Percentiles rank a stretch among this genome's conserved stretches.
phyloP scores from a whole-genome alignment of 2,888 invertebrate genomes.

The Plagodis dolabraria region DNA sequence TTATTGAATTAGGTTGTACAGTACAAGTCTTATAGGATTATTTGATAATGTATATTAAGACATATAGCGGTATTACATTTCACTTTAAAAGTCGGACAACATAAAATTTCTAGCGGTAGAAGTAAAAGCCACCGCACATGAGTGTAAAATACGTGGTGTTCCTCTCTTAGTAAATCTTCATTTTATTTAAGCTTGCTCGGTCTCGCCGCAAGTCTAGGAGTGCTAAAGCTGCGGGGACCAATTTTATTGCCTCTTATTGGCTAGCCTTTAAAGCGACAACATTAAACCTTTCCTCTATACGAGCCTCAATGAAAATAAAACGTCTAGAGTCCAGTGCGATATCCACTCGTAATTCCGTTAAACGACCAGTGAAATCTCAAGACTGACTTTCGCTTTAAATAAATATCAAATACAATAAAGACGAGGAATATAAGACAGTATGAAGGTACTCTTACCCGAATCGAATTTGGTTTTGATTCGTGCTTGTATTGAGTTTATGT shows the following conservation, averaged over 20 bases:
- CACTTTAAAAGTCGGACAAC: conserved; percentile 28
- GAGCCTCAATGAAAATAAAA: conserved; percentile 44
- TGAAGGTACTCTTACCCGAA: conserved; percentile 39
- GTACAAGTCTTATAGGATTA: not conserved
- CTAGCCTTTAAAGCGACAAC: conserved; percentile 64
- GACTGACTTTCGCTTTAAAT: conserved; percentile 47
- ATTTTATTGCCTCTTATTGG: conserved; percentile 69
- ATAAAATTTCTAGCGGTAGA: conserved; percentile 48
- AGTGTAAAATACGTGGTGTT: conserved; percentile 55
- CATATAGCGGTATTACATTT: not conserved
- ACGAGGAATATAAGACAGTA: conserved; percentile 52
- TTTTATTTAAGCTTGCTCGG: conserved; percentile 53
- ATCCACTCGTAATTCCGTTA: conserved; percentile 42
- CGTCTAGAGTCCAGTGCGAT: conserved; percentile 37
- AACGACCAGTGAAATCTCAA: conserved; percentile 43
- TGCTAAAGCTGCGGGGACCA: conserved; percentile 51
- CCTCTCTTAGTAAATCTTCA: conserved; percentile 57
- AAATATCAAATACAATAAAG: conserved; percentile 45
- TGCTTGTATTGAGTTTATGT: conserved; percentile 59
- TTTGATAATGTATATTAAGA: not conserved
- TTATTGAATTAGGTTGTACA: conserved; percentile 2
- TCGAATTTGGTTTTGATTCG: conserved; percentile 56
- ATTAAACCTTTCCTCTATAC: conserved; percentile 50
- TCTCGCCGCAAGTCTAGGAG: conserved; percentile 52
- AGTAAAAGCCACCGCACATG: conserved; percentile 47